Evolutionary conservation across 2,888 invertebrate genomes (phyloP).

Genomic region (Bombylius major): DNA sequence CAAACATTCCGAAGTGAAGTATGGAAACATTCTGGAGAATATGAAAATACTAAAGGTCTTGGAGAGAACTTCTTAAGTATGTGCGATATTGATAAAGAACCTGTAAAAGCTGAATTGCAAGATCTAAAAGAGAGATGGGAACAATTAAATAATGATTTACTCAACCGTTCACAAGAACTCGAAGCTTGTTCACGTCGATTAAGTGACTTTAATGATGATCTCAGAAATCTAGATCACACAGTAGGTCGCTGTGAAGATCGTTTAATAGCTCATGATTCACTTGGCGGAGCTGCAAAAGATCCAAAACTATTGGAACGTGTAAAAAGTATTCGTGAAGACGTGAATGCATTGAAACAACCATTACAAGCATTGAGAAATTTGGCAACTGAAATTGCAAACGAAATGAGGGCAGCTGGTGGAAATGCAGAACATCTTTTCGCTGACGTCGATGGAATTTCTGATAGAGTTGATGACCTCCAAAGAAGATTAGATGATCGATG

Average conservation of each 20-base stretch:
- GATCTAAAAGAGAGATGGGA: constrained; percentile 84
- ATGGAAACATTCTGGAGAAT: constrained; percentile 86
- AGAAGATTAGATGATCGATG: constrained; percentile 66
- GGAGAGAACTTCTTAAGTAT: constrained; percentile 80
- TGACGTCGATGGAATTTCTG: constrained; percentile 63
- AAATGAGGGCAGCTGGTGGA: constrained; percentile 61
- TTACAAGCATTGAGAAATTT: constrained; percentile 38
- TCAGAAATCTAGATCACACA: constrained; percentile 72
- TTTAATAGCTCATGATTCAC: constrained; percentile 50
- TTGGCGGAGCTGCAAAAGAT: constrained; percentile 64
- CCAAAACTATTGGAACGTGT: constrained; percentile 75
- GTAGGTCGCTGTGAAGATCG: constrained; percentile 83
- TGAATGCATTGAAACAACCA: constrained; percentile 63
- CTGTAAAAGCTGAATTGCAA: constrained; percentile 69
- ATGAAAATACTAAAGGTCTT: constrained; percentile 71
- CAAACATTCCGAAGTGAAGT: constrained; percentile 85
- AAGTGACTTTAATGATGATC: constrained; percentile 71
- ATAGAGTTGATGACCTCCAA: constrained; percentile 63
- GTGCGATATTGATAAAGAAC: constrained; percentile 84
- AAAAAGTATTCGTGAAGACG: constrained; percentile 70
- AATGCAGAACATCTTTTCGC: constrained; percentile 66
- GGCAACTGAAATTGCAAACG: constrained; percentile 63
- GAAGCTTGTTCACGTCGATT: constrained; percentile 74
- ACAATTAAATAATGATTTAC: constrained; percentile 64
- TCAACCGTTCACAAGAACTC: constrained; percentile 32